Evolutionary conservation across 2,113 vertebrate genomes (phyloP), one percentile per base, ranked within the genome.

Genomic region (Gymnarchus niloticus): DNA sequence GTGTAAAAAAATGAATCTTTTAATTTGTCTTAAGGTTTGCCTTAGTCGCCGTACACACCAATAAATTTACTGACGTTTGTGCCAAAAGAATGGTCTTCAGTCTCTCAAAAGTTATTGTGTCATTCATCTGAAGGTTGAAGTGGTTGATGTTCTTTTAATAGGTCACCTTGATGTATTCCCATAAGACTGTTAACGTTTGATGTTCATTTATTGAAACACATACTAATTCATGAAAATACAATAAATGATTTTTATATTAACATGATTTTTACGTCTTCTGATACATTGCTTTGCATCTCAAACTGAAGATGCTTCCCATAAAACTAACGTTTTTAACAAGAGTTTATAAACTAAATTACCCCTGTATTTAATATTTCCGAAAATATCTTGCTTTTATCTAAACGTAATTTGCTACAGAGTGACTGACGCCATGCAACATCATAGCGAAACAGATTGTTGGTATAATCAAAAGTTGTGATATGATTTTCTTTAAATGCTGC

Each of bases 51-150:
- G 44, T 57, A 44, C 41, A 48, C 37, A 59, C 33, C 14, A 84
- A 84, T 84, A 61, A 84, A 84, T 49, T 65, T 33, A 65, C 82
- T 83, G 52, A 57, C 33, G 52, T 65, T 28, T 83, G 82, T 83
- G 82, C 80, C 51, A 82, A 82, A n/a, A 69, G 33, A 37, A 69
- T 37, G 33, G 28, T 69, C 33, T 69, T 69, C 14, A 33, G 3
- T 37, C 28, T 69, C 61, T 21, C 61, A 10, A 17, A 37, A 14
- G 28, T 69, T 69, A 25, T 10, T 65, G 23, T 61, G 8, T 33
- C 9, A 37, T 41, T 69, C 33, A 41, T 41, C 33, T 69, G 65
- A 41, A 69, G 41, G 65, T 69, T 41, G 14, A 14, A 69, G 28
- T 37, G 61, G 28, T 19, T 69, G 28, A 69, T 37, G 19, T 14